Conservation (phyloP, 2,113 vertebrate genomes). For the Riparia riparia region DNA sequence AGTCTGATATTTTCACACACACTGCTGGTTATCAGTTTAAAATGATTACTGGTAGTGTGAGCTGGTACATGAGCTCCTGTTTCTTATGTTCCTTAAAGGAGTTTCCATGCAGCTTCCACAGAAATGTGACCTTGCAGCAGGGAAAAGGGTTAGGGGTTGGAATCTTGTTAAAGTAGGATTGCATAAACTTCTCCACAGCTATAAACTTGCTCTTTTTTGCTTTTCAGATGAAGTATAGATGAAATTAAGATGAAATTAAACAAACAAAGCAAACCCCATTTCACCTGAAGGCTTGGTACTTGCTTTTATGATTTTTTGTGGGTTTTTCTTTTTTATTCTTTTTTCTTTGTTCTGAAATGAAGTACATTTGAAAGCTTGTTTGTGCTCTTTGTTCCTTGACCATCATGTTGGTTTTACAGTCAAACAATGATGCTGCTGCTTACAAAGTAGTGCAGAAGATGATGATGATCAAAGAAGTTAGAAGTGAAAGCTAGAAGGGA, state of each 20-base stretch:
- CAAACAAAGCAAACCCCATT: background rate
- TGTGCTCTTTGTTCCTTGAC: background rate
- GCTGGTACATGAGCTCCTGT: background rate
- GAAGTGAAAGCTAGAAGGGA: background rate
- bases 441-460: background rate
- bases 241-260: no score
- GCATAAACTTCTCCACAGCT: background rate
- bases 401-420: background rate
- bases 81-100: background rate
- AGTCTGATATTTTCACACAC: background rate
- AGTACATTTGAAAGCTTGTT: background rate
- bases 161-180: background rate
- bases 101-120: background rate
- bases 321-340: no score
- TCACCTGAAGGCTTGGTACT: background rate
- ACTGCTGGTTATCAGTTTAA: background rate
- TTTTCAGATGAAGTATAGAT: background rate
- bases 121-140: background rate
- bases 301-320: background rate
- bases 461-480: background rate
- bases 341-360: background rate
- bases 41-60: background rate
- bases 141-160: background rate
- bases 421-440: background rate
- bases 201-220: background rate